Conservation (phyloP, 2,797 vertebrate species). For the Garrulus glandarius region DNA sequence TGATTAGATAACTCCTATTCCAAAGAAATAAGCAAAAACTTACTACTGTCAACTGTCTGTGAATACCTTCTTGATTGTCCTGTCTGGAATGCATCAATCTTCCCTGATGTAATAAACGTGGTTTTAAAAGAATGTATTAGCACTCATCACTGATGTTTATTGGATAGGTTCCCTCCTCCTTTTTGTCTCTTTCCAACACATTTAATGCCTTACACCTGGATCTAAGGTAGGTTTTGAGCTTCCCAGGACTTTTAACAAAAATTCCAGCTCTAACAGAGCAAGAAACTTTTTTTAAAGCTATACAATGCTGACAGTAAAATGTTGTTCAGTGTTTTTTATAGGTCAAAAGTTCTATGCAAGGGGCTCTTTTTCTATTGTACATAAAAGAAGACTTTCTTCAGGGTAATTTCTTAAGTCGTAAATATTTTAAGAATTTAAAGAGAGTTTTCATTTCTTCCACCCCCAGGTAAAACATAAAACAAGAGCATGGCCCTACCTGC, state of each 20-base stretch:
- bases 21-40: background rate
- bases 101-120: background rate
- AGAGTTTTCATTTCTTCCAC: background rate
- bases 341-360: background rate
- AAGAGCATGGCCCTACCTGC: background rate
- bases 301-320: background rate
- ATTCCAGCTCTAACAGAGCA: background rate
- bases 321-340: background rate
- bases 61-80: background rate
- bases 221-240: background rate
- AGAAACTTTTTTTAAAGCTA: background rate
- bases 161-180: background rate
- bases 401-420: background rate
- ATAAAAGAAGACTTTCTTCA: background rate
- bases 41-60: background rate
- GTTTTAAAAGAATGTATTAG: background rate
- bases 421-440: slow-evolving; percentile 1
- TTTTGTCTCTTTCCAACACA: background rate
- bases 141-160: background rate
- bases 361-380: background rate
- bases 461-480: background rate
- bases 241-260: background rate
- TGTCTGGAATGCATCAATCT: background rate
- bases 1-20: background rate
- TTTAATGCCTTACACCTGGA: background rate